These are phyloP conservation scores for Caenorhabditis sinica DNA, from an alignment of 2,888 invertebrate species.

Conservation along the genomic window DNA sequence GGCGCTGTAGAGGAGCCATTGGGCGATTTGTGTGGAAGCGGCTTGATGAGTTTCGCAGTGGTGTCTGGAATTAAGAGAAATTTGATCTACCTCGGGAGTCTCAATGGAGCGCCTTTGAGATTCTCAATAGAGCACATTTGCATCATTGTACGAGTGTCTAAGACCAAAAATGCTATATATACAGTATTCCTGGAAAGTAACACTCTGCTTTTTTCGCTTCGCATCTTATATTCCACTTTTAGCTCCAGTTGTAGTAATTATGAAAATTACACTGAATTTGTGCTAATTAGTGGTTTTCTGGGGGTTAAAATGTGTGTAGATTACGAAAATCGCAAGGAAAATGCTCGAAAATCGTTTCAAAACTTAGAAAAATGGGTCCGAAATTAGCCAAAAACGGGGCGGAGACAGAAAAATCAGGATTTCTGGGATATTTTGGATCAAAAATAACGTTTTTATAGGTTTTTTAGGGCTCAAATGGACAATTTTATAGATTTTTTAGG, in stretches of 20 bases:
- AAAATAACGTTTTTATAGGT: too few relatives aligned
- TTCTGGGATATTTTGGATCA: too few relatives aligned
- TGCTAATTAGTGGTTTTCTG: too few relatives aligned
- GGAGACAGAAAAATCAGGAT: too few relatives aligned
- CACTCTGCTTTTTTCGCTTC: slow-evolving; percentile 60
- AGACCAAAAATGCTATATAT: slow-evolving; percentile 23
- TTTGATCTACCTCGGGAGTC: neutral
- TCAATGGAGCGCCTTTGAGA: neutral
- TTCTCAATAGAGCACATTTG: neutral
- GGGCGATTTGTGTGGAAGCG: slow-evolving; percentile 37
- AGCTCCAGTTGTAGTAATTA: neutral
- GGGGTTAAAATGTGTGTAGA: too few relatives aligned
- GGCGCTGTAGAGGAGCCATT: slow-evolving; percentile 50
- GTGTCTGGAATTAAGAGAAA: slow-evolving; percentile 22
- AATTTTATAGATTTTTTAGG: too few relatives aligned
- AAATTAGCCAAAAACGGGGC: too few relatives aligned
- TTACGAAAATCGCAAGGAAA: too few relatives aligned
- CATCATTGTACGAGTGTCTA: slow-evolving; percentile 43
- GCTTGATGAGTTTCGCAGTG: slow-evolving; percentile 26
- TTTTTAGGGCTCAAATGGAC: too few relatives aligned
- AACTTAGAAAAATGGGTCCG: too few relatives aligned
- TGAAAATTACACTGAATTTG: too few relatives aligned
- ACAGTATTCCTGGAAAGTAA: slow-evolving; percentile 38
- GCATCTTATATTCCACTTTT: slow-evolving; percentile 48
- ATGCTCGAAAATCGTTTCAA: too few relatives aligned